Base-by-base conservation (phyloP, 2,888 invertebrate genomes). In the Allygus modestus region DNA sequence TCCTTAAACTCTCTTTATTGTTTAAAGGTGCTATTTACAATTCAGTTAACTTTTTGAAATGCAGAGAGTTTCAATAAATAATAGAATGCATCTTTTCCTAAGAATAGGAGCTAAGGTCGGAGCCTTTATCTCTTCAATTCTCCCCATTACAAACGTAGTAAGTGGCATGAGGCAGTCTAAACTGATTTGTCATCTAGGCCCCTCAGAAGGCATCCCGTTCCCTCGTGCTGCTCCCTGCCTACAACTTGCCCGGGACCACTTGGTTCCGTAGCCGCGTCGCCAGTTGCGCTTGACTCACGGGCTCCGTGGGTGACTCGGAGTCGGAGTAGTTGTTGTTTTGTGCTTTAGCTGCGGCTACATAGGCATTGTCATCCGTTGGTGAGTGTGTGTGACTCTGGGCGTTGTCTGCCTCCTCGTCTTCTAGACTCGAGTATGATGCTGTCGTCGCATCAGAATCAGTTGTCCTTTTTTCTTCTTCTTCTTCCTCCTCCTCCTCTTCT, bases 261-360 rank as follows among this genome's bases (percentile, higher is more conserved):
- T 37, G 73, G 0, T 41, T 33, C 1, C 73, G 33, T 2, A 73
- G 73, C 0, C 73, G n/a, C 1, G 46, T 15, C 17, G 46, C 46
- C 12, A 46, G 46, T 17, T 46, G 46, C 41, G 73, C 75, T 41
- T 86, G 87, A 31, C 86, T 87, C 20, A 87, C 90, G 0, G 92
- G 92, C 87, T 92, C 92, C 15, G 92, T 92, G 1, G 92, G 92
- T 7, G 92, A 92, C 88, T 92, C 92, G 1, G 92, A 92, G 87
- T 92, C 92, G n/a, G 92, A 92, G 20, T 86, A 86, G 11, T 83
- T 81, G 75, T 85, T 85, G 58, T 86, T 86, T 81, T 86, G 86
- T n/a, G 86, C 85, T 26, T 85, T 86, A 17, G 84, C 65, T 9
- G 81, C 15, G n/a, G 28, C 17, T 12, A 79, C 54, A 58, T 85